Conservation (phyloP, 2,888 invertebrate species). For the Thelaira solivaga region DNA sequence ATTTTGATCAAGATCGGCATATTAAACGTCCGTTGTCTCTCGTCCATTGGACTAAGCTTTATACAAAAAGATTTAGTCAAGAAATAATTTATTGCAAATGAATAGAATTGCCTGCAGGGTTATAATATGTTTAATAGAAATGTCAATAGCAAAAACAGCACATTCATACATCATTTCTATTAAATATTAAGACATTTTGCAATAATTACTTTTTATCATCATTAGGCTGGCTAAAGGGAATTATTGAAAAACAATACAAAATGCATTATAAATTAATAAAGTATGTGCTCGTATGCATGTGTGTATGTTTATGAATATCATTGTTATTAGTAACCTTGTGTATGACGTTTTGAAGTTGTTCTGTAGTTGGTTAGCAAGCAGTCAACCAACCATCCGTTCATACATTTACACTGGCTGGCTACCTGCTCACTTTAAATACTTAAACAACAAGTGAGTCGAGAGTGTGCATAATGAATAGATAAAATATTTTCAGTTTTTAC, state of each 20-base stretch:
- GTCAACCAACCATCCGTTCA: slow-evolving; percentile 16
- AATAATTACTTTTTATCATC: neutral
- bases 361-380: neutral
- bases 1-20: no score
- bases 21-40: no score
- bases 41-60: no score
- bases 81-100: no score
- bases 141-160: slow-evolving; percentile 17
- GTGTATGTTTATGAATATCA: neutral
- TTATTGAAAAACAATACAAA: slow-evolving; percentile 8
- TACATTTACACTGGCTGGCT: neutral
- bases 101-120: no score
- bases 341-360: slow-evolving; percentile 43
- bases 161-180: neutral
- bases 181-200: slow-evolving; percentile 25
- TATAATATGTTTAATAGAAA: slow-evolving; percentile 38
- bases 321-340: slow-evolving; percentile 42
- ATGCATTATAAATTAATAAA: slow-evolving; percentile 20
- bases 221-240: neutral
- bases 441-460: no score
- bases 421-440: slow-evolving; percentile 3
- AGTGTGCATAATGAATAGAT: slow-evolving; percentile 25
- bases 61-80: no score
- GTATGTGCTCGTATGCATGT: no score
- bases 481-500: slow-evolving; percentile 21